Evolutionary conservation across 2,888 invertebrate species (phyloP), one percentile per base, ranked within the genome.

Genomic region (Gastracanthus pulcherrimus): DNA sequence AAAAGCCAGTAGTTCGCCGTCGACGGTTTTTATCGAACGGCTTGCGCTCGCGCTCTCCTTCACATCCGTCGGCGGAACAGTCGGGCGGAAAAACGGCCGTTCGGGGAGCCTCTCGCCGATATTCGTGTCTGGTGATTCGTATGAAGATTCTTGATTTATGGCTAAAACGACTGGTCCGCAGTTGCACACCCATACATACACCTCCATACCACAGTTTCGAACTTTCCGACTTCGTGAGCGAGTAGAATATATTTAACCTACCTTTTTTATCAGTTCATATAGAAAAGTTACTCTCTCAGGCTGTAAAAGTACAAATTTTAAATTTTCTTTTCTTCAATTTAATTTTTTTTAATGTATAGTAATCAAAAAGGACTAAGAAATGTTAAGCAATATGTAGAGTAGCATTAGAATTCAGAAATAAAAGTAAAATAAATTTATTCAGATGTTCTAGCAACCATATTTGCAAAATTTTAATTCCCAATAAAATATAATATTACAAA

Each of bases 61-160:
- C 34, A 29, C 69, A 51, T 70, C 70, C 70, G 51, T 34, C 7
- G 23, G 51, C n/a, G n/a, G n/a, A n/a, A n/a, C n/a, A 23, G 55
- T 26, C 13, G 11, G 55, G 19, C 26, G 62, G 48, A 62, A 75
- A 75, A 64, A 75, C 23, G 64, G 48, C 60, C 19, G 58, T 34
- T 60, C 60, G 38, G 29, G 45, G 38, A 62, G 58, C 7, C 16
- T 41, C n/a, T n/a, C 48, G 36, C 51, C 41, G 75, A 74, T 55
- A 76, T 76, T 76, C 66, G 66, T 76, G 76, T 26, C 41, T 31
- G 66, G 66, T 55, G 76, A 76, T 76, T 67, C 76, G 76, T 76
- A 67, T 55, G 66, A 76, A 55, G 38, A 76, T 55, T 76, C 55
- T 55, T 76, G 76, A 76, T 76, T 76, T 76, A 76, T 29, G 67